These are phyloP conservation scores for Rhinolophus ferrumequinum DNA, from an alignment of 2,113 vertebrate genomes.

Conservation along the genomic window DNA sequence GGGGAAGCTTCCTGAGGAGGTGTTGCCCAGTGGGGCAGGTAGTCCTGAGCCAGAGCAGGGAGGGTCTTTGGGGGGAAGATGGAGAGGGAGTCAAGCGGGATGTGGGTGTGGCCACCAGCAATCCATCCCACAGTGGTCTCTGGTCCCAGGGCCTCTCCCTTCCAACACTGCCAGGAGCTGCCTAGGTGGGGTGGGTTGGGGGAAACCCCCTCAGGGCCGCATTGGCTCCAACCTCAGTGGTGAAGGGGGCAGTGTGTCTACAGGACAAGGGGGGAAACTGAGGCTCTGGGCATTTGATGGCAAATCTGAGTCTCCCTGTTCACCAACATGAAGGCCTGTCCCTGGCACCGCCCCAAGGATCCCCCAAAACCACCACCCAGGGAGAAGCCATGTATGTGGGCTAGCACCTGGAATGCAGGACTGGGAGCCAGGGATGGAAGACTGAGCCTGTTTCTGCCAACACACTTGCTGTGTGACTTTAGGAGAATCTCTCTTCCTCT, in stretches of 20 bases:
- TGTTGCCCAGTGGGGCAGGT: background rate
- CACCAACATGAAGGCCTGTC: background rate
- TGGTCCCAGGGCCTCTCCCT: background rate
- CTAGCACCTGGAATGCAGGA: rapidly evolving
- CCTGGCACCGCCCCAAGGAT: background rate
- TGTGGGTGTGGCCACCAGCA: background rate
- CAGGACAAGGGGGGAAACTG: background rate
- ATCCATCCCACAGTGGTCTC: background rate
- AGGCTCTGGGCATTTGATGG: background rate
- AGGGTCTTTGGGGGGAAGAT: background rate
- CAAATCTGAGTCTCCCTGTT: background rate
- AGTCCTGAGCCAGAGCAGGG: background rate
- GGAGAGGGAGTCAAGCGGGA: background rate
- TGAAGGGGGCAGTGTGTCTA: background rate
- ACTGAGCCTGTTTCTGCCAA: background rate
- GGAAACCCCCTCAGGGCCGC: background rate
- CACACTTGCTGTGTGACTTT: background rate
- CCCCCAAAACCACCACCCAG: background rate
- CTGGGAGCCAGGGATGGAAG: background rate
- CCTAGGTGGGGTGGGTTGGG: background rate
- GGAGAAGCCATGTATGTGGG: background rate
- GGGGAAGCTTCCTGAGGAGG: background rate
- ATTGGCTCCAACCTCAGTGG: background rate
- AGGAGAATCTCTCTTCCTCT: background rate
- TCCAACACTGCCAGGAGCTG: background rate